Conservation (phyloP, 2,113 vertebrate species). For the Apodemus sylvaticus region DNA sequence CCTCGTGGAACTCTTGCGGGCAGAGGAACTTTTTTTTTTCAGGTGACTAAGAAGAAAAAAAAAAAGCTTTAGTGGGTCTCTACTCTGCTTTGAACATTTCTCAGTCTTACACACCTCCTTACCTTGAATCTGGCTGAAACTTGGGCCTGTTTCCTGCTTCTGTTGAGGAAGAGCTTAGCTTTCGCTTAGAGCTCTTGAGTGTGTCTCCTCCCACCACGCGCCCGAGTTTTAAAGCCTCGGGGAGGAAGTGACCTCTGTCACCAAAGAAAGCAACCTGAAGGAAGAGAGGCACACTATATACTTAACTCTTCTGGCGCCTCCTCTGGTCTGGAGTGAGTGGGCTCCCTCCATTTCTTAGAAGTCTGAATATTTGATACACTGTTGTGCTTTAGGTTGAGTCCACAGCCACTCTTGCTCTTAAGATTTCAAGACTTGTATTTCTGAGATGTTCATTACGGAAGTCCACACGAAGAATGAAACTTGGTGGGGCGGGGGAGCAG, state of each 20-base stretch:
- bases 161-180: background rate
- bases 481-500: background rate
- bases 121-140: background rate
- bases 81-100: background rate
- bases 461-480: background rate
- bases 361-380: background rate
- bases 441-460: background rate
- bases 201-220: fast-evolving
- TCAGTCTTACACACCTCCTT: background rate
- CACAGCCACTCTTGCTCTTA: background rate
- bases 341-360: too few species aligned
- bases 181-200: background rate
- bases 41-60: background rate
- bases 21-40: background rate
- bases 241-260: background rate
- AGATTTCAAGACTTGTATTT: background rate
- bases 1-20: background rate
- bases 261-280: background rate
- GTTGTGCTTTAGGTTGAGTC: background rate
- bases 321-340: background rate
- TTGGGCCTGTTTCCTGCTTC: background rate
- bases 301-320: background rate
- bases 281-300: background rate
- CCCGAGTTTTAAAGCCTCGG: background rate
- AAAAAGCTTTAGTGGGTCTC: background rate